Evolutionary conservation across 2,113 vertebrate genomes (phyloP).

Genomic region (Gallinago media): DNA sequence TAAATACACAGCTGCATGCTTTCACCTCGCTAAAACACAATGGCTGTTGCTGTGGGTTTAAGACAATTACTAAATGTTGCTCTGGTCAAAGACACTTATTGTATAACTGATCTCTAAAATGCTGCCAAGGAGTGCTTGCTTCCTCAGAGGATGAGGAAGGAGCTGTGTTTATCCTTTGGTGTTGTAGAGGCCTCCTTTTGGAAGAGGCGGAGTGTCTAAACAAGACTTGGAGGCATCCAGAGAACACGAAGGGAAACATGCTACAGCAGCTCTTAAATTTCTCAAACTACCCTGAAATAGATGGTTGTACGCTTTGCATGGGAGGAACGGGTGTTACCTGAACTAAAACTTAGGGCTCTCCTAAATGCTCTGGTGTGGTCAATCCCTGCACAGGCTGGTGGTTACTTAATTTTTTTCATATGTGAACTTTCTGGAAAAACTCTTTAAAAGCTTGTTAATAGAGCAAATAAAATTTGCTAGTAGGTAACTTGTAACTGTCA

Average conservation of each 20-base stretch:
- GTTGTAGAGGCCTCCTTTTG: background rate
- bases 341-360: background rate
- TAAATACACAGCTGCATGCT: background rate
- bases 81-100: background rate
- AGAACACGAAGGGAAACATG: background rate
- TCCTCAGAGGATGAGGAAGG: background rate
- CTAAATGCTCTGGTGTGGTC: background rate
- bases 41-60: background rate
- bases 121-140: background rate
- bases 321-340: background rate
- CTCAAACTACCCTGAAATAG: background rate
- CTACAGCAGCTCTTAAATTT: background rate
- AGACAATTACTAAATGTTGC: background rate
- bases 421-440: background rate
- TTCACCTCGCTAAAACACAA: accelerated
- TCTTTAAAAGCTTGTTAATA: background rate
- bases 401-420: background rate
- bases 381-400: background rate
- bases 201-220: background rate
- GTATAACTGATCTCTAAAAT: background rate
- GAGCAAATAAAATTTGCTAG: background rate
- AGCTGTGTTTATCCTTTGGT: background rate
- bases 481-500: background rate
- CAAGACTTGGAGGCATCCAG: background rate
- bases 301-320: accelerated